Evolutionary conservation across 2,888 invertebrate species (phyloP).

Genomic region (Pedicia rivosa): DNA sequence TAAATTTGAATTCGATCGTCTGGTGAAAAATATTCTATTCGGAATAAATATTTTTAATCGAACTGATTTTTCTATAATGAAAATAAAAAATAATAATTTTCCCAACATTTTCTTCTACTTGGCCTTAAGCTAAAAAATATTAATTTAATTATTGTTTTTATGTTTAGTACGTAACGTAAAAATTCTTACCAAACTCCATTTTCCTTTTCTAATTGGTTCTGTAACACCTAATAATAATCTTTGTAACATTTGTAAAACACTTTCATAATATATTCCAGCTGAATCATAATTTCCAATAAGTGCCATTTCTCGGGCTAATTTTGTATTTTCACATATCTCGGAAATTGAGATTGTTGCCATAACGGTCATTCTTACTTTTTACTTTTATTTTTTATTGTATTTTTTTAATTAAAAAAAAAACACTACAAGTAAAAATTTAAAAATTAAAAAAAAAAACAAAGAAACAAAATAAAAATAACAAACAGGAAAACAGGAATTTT

Average conservation of each 20-base stretch:
- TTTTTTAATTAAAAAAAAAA: background rate
- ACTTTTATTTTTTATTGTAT: too few species aligned
- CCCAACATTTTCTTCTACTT: too few species aligned
- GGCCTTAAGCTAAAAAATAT: too few species aligned
- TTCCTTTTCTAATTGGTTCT: conserved; percentile 66
- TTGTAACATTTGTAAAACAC: conserved; percentile 81
- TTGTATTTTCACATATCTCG: conserved; percentile 90
- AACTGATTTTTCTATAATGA: too few species aligned
- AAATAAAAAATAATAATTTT: too few species aligned
- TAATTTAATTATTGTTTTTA: too few species aligned
- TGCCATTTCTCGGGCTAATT: conserved; percentile 87
- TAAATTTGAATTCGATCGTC: too few species aligned
- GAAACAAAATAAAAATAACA: background rate
- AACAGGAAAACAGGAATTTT: background rate
- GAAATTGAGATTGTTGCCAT: conserved; percentile 74
- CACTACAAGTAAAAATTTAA: background rate
- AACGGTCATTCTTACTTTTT: conserved; percentile 41
- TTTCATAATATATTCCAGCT: conserved; percentile 85
- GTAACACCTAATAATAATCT: conserved; percentile 62
- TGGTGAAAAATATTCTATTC: too few species aligned
- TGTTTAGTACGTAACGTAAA: background rate
- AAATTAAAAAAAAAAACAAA: background rate
- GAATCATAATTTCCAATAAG: conserved; percentile 92
- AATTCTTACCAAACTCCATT: conserved; percentile 75
- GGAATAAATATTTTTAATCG: too few species aligned